Evolutionary conservation across 23 tunicate genomes (phyloP).

Genomic region (Styela clava): DNA sequence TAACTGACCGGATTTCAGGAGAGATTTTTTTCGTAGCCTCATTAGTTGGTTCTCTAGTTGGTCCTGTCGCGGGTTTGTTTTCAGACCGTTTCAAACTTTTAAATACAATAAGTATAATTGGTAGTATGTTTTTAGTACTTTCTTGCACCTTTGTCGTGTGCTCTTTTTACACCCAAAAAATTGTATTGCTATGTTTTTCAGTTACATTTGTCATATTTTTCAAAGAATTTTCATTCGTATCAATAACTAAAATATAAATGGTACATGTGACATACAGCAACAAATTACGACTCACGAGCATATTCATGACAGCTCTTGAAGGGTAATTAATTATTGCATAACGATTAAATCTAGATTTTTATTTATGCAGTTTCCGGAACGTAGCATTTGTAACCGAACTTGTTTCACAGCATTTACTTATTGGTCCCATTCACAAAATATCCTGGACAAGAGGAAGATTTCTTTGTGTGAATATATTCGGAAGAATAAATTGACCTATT

Average conservation of each 20-base stretch:
- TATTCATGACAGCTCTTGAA: conserved; percentile 1
- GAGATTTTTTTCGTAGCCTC: conserved; percentile 2
- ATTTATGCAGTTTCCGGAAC: no score
- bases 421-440: no score
- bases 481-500: no score
- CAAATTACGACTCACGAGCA: background rate
- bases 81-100: background rate
- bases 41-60: background rate
- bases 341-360: no score
- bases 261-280: background rate
- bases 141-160: background rate
- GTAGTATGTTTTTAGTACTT: background rate
- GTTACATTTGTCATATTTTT: conserved; percentile 7
- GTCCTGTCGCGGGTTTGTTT: background rate
- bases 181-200: background rate
- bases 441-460: no score
- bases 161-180: background rate
- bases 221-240: background rate
- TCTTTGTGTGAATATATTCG: no score
- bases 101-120: background rate
- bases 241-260: background rate
- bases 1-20: background rate
- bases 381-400: no score
- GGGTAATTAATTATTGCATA: no score
- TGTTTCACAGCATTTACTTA: no score